phyloP scores from a whole-genome alignment of 2,888 invertebrate genomes.

The Catocala nupta region DNA sequence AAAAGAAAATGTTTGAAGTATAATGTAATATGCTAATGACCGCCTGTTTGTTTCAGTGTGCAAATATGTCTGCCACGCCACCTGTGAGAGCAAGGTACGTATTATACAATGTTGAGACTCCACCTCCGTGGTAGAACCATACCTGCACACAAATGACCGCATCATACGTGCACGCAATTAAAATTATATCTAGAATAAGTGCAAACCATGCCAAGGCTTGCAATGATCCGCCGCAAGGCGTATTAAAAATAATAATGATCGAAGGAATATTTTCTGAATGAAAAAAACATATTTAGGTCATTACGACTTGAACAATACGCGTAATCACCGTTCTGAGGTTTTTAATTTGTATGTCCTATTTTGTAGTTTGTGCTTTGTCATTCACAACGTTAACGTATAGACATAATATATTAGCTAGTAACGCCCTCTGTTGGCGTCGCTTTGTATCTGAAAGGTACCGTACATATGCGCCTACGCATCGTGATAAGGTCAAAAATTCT shows the following conservation, averaged over 20 bases:
- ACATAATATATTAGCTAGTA: constrained; percentile 18
- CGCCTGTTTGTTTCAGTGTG: constrained; percentile 90
- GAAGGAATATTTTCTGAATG: too few relatives aligned
- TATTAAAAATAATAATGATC: constrained; percentile 24
- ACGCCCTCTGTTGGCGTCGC: constrained; percentile 53
- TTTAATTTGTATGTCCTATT: too few relatives aligned
- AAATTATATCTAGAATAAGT: constrained; percentile 44
- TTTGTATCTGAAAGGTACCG: constrained; percentile 28
- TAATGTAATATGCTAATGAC: constrained; percentile 22
- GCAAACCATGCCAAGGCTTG: constrained; percentile 38
- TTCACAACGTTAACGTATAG: too few relatives aligned
- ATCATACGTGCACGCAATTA: constrained; percentile 46
- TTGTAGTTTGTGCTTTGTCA: too few relatives aligned
- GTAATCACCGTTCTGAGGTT: too few relatives aligned
- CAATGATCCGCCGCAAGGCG: background rate
- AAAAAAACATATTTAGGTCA: too few relatives aligned
- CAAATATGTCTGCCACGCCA: constrained; percentile 93
- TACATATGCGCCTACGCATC: constrained; percentile 45
- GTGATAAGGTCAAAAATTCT: constrained; percentile 36
- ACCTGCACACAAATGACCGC: constrained; percentile 20
- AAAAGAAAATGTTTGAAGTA: too few relatives aligned
- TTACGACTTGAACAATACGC: too few relatives aligned
- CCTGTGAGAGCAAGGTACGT: constrained; percentile 93
- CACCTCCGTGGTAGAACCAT: background rate
- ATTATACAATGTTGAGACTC: constrained; percentile 5